Conservation (phyloP, 2,888 invertebrate species). For the Cephus runcator region DNA sequence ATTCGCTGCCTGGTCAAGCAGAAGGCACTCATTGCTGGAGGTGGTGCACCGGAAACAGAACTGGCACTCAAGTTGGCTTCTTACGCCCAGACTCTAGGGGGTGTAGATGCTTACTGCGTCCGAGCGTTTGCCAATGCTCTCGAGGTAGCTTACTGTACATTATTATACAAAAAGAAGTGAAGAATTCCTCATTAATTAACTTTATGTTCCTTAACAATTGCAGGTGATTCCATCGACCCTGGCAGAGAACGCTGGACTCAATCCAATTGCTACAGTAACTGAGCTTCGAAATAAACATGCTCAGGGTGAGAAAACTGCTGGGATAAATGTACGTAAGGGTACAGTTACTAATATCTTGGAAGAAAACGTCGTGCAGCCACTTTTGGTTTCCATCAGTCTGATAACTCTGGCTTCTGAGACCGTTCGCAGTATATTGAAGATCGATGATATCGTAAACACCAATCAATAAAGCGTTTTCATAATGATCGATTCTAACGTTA, state of each 20-base stretch:
- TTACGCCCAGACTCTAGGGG: slow-evolving; percentile 84
- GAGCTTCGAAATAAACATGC: slow-evolving; percentile 95
- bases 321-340: slow-evolving; percentile 97
- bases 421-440: slow-evolving; percentile 97
- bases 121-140: slow-evolving; percentile 95
- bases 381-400: slow-evolving; percentile 93
- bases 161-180: neutral
- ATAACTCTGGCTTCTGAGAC: slow-evolving; percentile 96
- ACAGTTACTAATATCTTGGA: slow-evolving; percentile 96
- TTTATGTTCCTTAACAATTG: slow-evolving; percentile 6
- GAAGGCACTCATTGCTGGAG: slow-evolving; percentile 91
- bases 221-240: slow-evolving; percentile 87
- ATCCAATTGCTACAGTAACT: slow-evolving; percentile 95
- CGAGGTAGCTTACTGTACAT: slow-evolving; percentile 67
- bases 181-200: neutral
- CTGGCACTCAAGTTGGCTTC: slow-evolving; percentile 86
- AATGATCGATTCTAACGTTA: neutral
- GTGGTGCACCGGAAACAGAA: slow-evolving; percentile 98
- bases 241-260: slow-evolving; percentile 92
- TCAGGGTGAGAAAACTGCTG: slow-evolving; percentile 84
- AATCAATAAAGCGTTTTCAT: slow-evolving; percentile 43
- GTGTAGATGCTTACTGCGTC: slow-evolving; percentile 95
- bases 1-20: slow-evolving; percentile 97
- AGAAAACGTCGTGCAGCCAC: slow-evolving; percentile 97
- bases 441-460: slow-evolving; percentile 95